Evolutionary conservation across 2,888 invertebrate species (phyloP).

Genomic region (Formica aserva): DNA sequence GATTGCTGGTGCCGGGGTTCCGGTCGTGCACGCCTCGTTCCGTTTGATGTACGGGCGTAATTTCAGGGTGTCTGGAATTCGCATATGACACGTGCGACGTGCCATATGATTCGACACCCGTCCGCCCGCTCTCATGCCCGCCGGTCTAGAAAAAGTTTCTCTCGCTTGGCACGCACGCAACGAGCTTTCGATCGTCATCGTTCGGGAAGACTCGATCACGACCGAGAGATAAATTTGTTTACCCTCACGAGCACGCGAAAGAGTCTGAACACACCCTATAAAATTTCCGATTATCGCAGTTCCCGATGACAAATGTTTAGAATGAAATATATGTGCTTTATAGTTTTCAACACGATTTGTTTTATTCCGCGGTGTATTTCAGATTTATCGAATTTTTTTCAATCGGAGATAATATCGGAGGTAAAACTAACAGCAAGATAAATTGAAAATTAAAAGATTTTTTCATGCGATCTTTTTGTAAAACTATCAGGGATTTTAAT

Average conservation of each 20-base stretch:
- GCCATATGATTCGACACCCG: conserved; percentile 60
- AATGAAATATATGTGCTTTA: not conserved
- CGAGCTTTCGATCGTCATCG: conserved; percentile 48
- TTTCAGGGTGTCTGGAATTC: conserved; percentile 71
- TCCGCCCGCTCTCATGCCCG: conserved; percentile 49
- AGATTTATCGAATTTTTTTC: not conserved
- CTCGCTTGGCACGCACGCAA: conserved; percentile 56
- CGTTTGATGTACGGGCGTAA: conserved; percentile 68
- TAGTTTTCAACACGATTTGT: not conserved
- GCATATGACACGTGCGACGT: conserved; percentile 62
- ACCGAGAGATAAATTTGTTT: conserved; percentile 48
- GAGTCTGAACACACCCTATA: conserved; percentile 15
- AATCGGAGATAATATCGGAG: not conserved
- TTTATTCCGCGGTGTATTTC: conserved; percentile 1
- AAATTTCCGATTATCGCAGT: conserved; percentile 11
- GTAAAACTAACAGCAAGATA: not conserved
- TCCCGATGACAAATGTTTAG: conserved; percentile 8
- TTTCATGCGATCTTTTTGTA: not conserved
- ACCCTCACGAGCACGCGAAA: conserved; percentile 21
- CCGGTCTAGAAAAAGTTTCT: conserved; percentile 50
- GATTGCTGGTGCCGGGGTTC: conserved; percentile 42
- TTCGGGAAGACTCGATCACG: conserved; percentile 27
- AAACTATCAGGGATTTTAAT: not conserved
- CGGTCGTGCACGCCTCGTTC: conserved; percentile 65
- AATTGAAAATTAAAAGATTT: not conserved